phyloP scores from a whole-genome alignment of 2,888 invertebrate species.

The Drosophila monieri region DNA sequence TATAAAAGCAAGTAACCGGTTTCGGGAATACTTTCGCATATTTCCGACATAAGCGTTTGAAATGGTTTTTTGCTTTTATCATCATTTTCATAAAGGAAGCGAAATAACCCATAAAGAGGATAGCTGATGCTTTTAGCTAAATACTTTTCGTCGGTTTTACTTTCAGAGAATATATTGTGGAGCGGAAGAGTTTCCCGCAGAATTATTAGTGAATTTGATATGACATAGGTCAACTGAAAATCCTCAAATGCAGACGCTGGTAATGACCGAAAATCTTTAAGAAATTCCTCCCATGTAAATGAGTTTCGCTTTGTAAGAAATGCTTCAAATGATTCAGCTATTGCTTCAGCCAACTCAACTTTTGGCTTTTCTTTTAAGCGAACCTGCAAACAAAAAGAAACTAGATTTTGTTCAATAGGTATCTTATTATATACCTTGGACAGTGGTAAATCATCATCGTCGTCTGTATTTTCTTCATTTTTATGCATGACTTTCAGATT shows the following conservation, averaged over 20 bases:
- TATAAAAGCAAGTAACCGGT: slow-evolving; percentile 95
- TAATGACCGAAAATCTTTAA: slow-evolving; percentile 82
- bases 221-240: slow-evolving; percentile 83
- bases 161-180: slow-evolving; percentile 85
- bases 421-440: slow-evolving; percentile 86
- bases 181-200: slow-evolving; percentile 83
- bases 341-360: slow-evolving; percentile 82
- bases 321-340: slow-evolving; percentile 83
- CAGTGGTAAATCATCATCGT: slow-evolving; percentile 89
- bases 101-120: slow-evolving; percentile 94
- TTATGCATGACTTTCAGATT: slow-evolving; percentile 85
- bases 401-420: background rate
- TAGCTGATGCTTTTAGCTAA: slow-evolving; percentile 91
- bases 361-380: slow-evolving; percentile 84
- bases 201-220: slow-evolving; percentile 81
- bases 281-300: slow-evolving; percentile 82
- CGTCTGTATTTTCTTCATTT: slow-evolving; percentile 83
- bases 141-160: slow-evolving; percentile 86
- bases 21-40: slow-evolving; percentile 89
- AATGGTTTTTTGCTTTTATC: slow-evolving; percentile 91
- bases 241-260: slow-evolving; percentile 82
- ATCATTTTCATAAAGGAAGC: slow-evolving; percentile 90
- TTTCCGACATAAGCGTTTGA: slow-evolving; percentile 91
- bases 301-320: slow-evolving; percentile 81
- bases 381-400: slow-evolving; percentile 64